Evolutionary conservation across 2,797 vertebrate genomes (phyloP), one percentile per base, ranked within the genome.

Genomic region (Huso huso): DNA sequence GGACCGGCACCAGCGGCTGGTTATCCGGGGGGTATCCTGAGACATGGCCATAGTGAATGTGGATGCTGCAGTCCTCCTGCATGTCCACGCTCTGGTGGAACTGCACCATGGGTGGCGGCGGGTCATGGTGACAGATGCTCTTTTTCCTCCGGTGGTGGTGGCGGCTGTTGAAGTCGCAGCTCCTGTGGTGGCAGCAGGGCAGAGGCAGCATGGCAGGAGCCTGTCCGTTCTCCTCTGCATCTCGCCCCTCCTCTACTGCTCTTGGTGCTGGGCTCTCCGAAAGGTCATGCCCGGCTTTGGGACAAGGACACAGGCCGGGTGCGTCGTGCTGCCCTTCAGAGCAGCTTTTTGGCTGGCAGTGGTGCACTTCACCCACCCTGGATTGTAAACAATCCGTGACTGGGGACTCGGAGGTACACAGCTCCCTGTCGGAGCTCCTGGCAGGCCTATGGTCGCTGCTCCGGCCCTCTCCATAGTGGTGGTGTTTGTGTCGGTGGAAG

Each of bases 401-500:
- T 11, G 71, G 51, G 6, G 67, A 64, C 6, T 69, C 71, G 2
- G 67, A 8, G 0, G 75, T 74, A 12, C 79, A 83, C 68, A 84
- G 85, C 75, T 91, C 90, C 80, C 88, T 87, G 0, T 90, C 87
- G 58, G 82, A 85, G 76, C 78, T 87, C 51, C 79, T 79, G 60
- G 81, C 78, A 12, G 70, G 90, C 68, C 81, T 67, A 1, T 71
- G 84, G 51, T 83, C 87, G 63, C 71, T 65, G 48, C 62, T 78
- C 72, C 74, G 75, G 49, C 70, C 85, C 64, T 87, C 57, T 72
- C 92, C 87, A 11, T 96, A 96, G 87, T 97, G 93, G 80, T 95
- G 95, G 84, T 98, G 95, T 79, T 93, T 89, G 82, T 99, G 96
- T 66, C 88, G 87, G 85, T 94, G 94, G 82, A 91, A 98, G 83